Evolutionary conservation across 2,113 vertebrate genomes (phyloP).

Genomic region (Tragulus kanchil): DNA sequence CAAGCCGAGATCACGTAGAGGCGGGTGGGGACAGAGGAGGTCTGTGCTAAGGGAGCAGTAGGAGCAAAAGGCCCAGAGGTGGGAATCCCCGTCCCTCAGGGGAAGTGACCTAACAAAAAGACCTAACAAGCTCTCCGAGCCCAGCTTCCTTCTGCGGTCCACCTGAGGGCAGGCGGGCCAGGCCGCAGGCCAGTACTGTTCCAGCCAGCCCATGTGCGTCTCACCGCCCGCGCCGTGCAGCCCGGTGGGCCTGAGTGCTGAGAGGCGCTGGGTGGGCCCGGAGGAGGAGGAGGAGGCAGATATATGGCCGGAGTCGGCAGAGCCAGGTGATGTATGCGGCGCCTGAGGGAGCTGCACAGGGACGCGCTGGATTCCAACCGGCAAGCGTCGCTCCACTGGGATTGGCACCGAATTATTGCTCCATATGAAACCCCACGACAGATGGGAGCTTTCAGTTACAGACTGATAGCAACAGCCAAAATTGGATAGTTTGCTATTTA

Average conservation of each 20-base stretch:
- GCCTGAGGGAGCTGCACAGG: constrained; percentile 71
- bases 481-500: constrained; percentile 85
- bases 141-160: neutral
- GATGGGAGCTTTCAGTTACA: constrained; percentile 83
- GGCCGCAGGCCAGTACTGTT: neutral
- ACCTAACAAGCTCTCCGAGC: neutral
- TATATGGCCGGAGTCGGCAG: constrained; percentile 59
- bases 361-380: constrained; percentile 70
- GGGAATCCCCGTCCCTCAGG: neutral
- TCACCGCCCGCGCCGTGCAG: neutral
- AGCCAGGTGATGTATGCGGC: constrained; percentile 72
- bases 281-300: constrained; percentile 78
- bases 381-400: constrained; percentile 78
- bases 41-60: neutral
- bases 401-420: constrained; percentile 85
- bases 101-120: neutral
- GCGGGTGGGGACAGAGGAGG: neutral
- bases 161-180: neutral
- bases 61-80: constrained; percentile 23
- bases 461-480: constrained; percentile 83
- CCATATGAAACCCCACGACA: constrained; percentile 82
- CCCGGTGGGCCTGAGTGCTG: neutral
- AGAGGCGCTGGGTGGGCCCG: constrained; percentile 20
- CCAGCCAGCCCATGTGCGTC: neutral
- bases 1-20: neutral